Percentiles rank a stretch among this genome's conserved stretches.
Conservation (phyloP, 2,888 invertebrate genomes). For the Torymus tubicola region DNA sequence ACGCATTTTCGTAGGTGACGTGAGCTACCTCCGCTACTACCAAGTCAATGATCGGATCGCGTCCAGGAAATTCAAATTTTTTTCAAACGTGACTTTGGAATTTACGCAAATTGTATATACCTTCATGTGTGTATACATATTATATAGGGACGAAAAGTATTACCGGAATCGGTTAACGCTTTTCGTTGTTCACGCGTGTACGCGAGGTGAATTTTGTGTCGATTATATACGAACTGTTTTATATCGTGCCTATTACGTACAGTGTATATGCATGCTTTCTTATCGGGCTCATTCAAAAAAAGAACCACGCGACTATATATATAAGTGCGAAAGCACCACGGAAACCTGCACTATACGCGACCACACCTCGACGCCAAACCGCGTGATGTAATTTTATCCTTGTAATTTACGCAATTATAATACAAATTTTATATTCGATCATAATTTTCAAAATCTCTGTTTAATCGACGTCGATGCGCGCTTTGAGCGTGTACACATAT, state of each 20-base stretch:
- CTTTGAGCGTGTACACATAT: neutral
- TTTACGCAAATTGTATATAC: conserved; percentile 23
- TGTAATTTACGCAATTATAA: conserved; percentile 40
- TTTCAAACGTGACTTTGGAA: conserved; percentile 40
- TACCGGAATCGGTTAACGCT: conserved; percentile 11
- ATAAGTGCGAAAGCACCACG: neutral
- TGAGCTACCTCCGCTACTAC: neutral
- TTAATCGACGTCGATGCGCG: neutral
- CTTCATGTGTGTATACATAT: too few species aligned
- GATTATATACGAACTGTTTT: conserved; percentile 15
- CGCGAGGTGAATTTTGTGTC: neutral
- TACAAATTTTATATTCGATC: conserved; percentile 7
- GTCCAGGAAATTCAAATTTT: conserved; percentile 5
- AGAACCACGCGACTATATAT: neutral
- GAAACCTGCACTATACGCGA: neutral
- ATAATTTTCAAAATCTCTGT: conserved; percentile 37
- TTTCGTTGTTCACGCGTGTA: neutral
- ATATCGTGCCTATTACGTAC: neutral
- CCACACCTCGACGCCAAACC: conserved; percentile 36
- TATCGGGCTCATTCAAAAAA: conserved; percentile 17
- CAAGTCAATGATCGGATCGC: neutral
- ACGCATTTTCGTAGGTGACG: neutral
- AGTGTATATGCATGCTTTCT: conserved; percentile 18
- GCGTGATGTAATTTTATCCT: conserved; percentile 40
- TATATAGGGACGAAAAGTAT: neutral